phyloP scores from a whole-genome alignment of 2,888 invertebrate genomes.

The Perdita meconis region DNA sequence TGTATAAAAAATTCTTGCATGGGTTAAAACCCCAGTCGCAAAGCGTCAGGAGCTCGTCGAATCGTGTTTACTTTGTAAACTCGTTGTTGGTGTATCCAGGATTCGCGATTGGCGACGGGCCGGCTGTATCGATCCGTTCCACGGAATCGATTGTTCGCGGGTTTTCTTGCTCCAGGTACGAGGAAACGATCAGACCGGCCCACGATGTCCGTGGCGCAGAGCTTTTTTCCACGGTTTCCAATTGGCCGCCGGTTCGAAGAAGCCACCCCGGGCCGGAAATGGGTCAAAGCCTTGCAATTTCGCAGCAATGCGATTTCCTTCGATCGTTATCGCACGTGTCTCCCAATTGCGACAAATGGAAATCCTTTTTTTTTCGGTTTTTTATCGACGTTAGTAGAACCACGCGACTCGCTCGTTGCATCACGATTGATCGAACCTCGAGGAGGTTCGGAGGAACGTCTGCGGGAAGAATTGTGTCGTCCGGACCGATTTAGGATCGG shows the following conservation, averaged over 20 bases:
- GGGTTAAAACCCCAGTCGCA: too few species aligned
- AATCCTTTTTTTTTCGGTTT: conserved; percentile 25
- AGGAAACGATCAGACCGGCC: conserved; percentile 45
- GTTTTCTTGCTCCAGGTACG: conserved; percentile 64
- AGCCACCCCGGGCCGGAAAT: conserved; percentile 49
- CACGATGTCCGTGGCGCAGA: conserved; percentile 45
- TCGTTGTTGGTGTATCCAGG: conserved; percentile 49
- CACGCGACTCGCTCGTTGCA: too few species aligned
- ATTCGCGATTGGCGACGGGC: conserved; percentile 29
- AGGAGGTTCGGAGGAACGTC: not conserved
- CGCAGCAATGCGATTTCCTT: conserved; percentile 41
- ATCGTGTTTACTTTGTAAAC: conserved; percentile 74
- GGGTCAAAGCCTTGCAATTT: conserved; percentile 48
- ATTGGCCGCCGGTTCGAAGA: conserved; percentile 32
- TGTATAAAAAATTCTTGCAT: too few species aligned
- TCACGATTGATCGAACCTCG: too few species aligned
- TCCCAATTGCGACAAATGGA: too few species aligned
- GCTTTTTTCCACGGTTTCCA: conserved; percentile 39
- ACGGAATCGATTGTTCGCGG: conserved; percentile 69
- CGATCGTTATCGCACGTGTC: conserved; percentile 32
- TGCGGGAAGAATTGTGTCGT: conserved; percentile 5
- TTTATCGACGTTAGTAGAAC: too few species aligned
- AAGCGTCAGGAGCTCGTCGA: conserved; percentile 58
- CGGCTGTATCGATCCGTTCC: conserved; percentile 72
- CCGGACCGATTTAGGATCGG: not conserved